Percentiles rank a stretch among this genome's conserved stretches.
phyloP scores from a whole-genome alignment of 2,888 invertebrate species.

The Trichacis sp. region DNA sequence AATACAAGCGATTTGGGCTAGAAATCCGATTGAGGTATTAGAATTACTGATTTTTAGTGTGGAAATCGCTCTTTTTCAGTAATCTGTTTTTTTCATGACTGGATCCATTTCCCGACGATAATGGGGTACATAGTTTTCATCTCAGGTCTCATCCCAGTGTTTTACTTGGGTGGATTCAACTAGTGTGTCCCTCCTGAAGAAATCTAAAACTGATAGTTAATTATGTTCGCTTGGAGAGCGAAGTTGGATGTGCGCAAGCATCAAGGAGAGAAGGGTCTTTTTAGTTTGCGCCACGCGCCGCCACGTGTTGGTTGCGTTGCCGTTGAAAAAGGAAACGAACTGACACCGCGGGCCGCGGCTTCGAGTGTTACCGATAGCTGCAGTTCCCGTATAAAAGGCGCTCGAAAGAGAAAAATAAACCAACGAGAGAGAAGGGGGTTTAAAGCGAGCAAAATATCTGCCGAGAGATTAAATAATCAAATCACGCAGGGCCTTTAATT shows the following conservation, averaged over 20 bases:
- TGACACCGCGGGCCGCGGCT: slow-evolving; percentile 35
- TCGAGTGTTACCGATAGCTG: slow-evolving; percentile 53
- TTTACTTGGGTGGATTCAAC: slow-evolving; percentile 18
- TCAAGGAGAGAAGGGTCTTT: slow-evolving; percentile 52
- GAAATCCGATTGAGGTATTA: no score
- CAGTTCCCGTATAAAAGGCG: slow-evolving; percentile 38
- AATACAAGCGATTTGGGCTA: no score
- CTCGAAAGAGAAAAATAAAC: slow-evolving; percentile 31
- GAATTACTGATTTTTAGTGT: no score
- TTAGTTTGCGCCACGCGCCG: slow-evolving; percentile 67
- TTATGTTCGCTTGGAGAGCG: slow-evolving; percentile 61
- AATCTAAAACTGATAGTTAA: slow-evolving; percentile 69
- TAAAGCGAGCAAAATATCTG: neutral
- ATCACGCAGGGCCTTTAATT: neutral
- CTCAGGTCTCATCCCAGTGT: neutral
- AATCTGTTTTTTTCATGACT: no score
- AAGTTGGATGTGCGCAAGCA: slow-evolving; percentile 42
- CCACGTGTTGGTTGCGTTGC: slow-evolving; percentile 59
- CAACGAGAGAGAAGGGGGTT: slow-evolving; percentile 3
- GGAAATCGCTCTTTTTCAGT: no score
- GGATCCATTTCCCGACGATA: neutral
- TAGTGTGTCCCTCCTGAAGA: slow-evolving; percentile 47
- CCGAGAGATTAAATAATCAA: neutral
- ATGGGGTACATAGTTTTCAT: neutral
- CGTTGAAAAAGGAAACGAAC: slow-evolving; percentile 61